phyloP scores from a whole-genome alignment of 2,888 invertebrate genomes.

The Melanargia galathea region DNA sequence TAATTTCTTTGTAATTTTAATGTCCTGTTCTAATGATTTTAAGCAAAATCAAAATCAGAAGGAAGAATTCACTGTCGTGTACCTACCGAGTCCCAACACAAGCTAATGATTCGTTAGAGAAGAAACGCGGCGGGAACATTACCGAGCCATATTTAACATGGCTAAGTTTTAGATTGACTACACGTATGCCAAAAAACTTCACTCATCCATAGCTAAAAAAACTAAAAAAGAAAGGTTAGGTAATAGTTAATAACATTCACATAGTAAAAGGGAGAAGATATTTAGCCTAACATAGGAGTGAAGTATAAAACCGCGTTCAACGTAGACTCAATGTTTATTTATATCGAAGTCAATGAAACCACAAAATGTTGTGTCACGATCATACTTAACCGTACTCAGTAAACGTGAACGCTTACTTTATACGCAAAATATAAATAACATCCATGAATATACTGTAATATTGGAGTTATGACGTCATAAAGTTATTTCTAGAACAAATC shows the following conservation, averaged over 20 bases:
- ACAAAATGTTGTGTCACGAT: constrained; percentile 54
- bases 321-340: constrained; percentile 37
- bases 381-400: constrained; percentile 35
- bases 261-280: constrained; percentile 5
- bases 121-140: too few relatives aligned
- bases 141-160: too few relatives aligned
- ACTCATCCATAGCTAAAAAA: too few relatives aligned
- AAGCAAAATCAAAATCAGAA: too few relatives aligned
- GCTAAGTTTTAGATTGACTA: too few relatives aligned
- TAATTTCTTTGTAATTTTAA: too few relatives aligned
- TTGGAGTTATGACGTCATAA: constrained; percentile 10
- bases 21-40: too few relatives aligned
- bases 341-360: constrained; percentile 53
- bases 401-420: constrained; percentile 35
- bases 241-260: not conserved
- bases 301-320: constrained; percentile 36
- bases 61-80: too few relatives aligned
- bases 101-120: too few relatives aligned
- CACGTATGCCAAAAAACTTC: too few relatives aligned
- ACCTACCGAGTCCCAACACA: too few relatives aligned
- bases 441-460: constrained; percentile 12
- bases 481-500: constrained; percentile 7
- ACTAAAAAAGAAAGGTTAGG: not conserved
- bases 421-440: constrained; percentile 31
- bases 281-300: constrained; percentile 31